phyloP scores from a whole-genome alignment of 2,113 vertebrate genomes.

The Psephotus haematonotus region DNA sequence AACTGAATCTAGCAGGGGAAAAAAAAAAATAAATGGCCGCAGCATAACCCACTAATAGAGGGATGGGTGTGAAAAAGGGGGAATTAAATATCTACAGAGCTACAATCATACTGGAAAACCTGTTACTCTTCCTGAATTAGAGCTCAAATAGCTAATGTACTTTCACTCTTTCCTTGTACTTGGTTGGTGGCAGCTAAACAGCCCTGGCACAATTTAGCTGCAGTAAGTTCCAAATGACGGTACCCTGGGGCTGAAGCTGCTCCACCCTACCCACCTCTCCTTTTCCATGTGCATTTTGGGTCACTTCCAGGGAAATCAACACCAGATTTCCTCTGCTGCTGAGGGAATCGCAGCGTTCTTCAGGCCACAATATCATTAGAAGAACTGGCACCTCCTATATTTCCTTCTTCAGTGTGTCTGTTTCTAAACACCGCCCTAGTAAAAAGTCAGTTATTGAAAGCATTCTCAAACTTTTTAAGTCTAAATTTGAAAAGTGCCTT shows the following conservation, averaged over 20 bases:
- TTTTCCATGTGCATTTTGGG: neutral
- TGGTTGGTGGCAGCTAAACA: neutral
- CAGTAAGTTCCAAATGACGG: neutral
- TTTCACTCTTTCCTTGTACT: neutral
- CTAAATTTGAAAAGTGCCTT: neutral
- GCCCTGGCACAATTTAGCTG: accelerated
- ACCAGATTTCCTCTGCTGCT: neutral
- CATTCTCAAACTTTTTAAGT: neutral
- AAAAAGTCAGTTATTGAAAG: neutral
- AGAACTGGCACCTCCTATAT: neutral
- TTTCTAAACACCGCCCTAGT: neutral
- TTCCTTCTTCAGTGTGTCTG: neutral
- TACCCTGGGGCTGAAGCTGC: neutral
- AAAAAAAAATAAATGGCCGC: neutral
- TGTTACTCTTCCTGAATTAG: neutral
- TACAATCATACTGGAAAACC: neutral
- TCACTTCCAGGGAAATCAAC: neutral
- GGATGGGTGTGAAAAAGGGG: neutral
- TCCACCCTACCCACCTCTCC: neutral
- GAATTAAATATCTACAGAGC: neutral
- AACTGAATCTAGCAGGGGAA: neutral
- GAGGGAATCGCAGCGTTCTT: neutral
- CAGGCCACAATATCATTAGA: neutral
- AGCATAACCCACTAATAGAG: neutral
- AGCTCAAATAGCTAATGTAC: neutral